Evolutionary conservation across 1,140 invertebrate species (phyloP).

Genomic region (Lineus longissimus): DNA sequence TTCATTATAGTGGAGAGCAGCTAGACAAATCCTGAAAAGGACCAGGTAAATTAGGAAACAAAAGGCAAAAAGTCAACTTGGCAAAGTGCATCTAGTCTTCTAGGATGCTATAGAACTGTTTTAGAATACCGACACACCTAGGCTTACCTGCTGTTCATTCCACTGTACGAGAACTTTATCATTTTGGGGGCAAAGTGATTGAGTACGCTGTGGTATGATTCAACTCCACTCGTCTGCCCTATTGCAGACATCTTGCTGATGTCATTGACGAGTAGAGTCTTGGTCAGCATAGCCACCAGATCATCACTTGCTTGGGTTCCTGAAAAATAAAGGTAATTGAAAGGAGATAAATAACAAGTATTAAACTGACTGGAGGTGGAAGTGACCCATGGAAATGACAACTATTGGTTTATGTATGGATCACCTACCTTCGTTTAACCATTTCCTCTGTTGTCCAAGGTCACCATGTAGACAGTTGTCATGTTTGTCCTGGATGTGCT

Average conservation of each 20-base stretch:
- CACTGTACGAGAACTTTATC: conserved; percentile 22
- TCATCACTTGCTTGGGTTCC: background rate
- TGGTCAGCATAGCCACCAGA: background rate
- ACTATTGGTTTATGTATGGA: background rate
- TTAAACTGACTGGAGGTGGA: no score
- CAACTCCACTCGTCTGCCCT: conserved; percentile 15
- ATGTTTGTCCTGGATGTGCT: background rate
- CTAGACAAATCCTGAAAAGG: conserved; percentile 17
- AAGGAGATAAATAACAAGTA: no score
- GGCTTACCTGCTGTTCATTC: conserved; percentile 22
- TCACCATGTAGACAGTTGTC: no score
- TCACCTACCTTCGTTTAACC: background rate
- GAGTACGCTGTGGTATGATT: conserved; percentile 19
- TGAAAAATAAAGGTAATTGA: background rate
- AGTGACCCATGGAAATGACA: conserved; percentile 6
- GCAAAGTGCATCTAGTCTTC: no score
- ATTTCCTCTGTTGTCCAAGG: background rate
- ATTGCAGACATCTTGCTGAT: background rate
- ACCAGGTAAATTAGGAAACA: no score
- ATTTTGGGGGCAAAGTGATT: conserved; percentile 27
- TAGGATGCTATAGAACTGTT: no score
- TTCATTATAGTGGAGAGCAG: conserved; percentile 26
- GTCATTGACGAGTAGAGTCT: background rate
- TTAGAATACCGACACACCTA: no score
- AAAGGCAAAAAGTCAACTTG: no score